Conservation (phyloP, 1,140 invertebrate species). For the Aleiodes sp. region DNA sequence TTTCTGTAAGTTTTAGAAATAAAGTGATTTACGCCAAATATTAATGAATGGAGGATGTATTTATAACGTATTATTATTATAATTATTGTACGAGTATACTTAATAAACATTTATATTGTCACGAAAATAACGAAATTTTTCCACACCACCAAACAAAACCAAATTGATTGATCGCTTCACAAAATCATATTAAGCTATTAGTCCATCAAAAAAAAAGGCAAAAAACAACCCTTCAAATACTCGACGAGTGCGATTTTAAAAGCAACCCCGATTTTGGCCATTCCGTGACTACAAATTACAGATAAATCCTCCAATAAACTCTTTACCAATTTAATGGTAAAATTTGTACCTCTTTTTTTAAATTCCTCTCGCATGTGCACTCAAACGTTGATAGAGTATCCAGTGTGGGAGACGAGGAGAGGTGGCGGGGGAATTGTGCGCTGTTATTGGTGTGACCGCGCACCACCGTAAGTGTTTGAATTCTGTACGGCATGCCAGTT, state of each 20-base stretch:
- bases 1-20: slow-evolving; percentile 24
- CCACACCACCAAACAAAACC: too few species aligned
- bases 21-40: slow-evolving; percentile 58
- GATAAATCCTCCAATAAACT: slow-evolving; percentile 1
- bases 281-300: neutral
- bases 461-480: slow-evolving; percentile 6
- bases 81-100: slow-evolving; percentile 11
- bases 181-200: too few species aligned
- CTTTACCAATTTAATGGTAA: neutral
- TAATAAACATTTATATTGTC: slow-evolving; percentile 18
- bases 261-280: neutral
- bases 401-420: neutral
- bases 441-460: neutral
- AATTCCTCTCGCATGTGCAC: neutral
- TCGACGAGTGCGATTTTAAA: too few species aligned
- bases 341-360: neutral
- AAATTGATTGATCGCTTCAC: too few species aligned
- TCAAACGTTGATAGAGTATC: neutral
- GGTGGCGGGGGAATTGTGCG: neutral
- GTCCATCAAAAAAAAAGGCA: too few species aligned
- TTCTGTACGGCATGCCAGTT: slow-evolving; percentile 38
- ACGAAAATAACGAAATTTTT: too few species aligned
- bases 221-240: slow-evolving; percentile 5
- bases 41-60: slow-evolving; percentile 43
- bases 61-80: slow-evolving; percentile 34